These are phyloP conservation scores for Ariopsis seemanni DNA, from an alignment of 2,113 vertebrate species.

Conservation along the genomic window DNA sequence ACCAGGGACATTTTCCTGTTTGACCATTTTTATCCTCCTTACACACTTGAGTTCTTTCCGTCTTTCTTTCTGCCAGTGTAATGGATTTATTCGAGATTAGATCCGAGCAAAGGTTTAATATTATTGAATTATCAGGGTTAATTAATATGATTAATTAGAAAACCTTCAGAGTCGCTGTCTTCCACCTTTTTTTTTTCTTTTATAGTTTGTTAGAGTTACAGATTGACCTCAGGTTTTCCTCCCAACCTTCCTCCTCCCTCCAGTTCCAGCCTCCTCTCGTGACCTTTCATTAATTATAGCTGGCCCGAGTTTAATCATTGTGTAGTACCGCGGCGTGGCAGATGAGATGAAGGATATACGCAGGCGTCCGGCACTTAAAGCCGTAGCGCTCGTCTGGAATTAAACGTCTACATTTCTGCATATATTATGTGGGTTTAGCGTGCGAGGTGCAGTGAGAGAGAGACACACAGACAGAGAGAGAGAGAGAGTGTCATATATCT, in stretches of 20 bases:
- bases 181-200: slow-evolving; percentile 72
- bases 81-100: slow-evolving; percentile 75
- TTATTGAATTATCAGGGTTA: slow-evolving; percentile 76
- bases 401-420: slow-evolving; percentile 71
- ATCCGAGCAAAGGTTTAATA: slow-evolving; percentile 77
- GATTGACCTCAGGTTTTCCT: slow-evolving; percentile 70
- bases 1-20: not conserved
- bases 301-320: slow-evolving; percentile 73
- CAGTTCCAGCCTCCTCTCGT: slow-evolving; percentile 71
- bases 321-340: slow-evolving; percentile 65
- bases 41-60: not conserved
- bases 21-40: not conserved
- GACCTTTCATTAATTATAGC: slow-evolving; percentile 81
- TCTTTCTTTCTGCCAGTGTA: slow-evolving; percentile 62
- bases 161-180: slow-evolving; percentile 59
- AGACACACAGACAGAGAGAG: not conserved
- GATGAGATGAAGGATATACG: slow-evolving; percentile 68
- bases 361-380: slow-evolving; percentile 69
- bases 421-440: slow-evolving; percentile 60
- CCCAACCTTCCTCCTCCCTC: slow-evolving; percentile 66
- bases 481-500: slow-evolving; percentile 57
- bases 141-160: slow-evolving; percentile 79
- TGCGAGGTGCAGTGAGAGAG: slow-evolving; percentile 35
- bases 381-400: slow-evolving; percentile 65
- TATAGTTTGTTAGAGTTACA: slow-evolving; percentile 69